Base-by-base conservation (phyloP, 2,888 invertebrate species). In the Phalera bucephala region DNA sequence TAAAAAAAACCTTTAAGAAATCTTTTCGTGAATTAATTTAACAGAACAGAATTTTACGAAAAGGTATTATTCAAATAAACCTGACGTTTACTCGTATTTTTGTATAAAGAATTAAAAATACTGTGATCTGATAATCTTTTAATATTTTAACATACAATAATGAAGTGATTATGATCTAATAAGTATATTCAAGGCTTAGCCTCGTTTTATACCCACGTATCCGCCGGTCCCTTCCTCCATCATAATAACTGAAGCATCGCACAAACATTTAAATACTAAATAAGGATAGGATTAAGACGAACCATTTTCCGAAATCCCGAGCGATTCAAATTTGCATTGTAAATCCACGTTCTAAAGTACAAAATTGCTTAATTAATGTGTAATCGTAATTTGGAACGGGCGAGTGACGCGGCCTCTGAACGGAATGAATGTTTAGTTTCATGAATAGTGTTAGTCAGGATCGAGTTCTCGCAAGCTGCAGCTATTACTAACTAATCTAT, bases 181-280 rank as follows among this genome's bases (percentile, higher is more conserved):
- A 3, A 17, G 5, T 5, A 17, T 14, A 27, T 14, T 27, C 1
- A n/a, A 3, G 14, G 14, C n/a, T 9, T 9, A 13, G 14, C 14
- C 3, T n/a, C n/a, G n/a, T n/a, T n/a, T n/a, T n/a, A n/a, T n/a
- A n/a, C n/a, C n/a, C n/a, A n/a, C 14, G 8, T 3, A 14, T 14
- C 5, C 14, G 27, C 2, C 8, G 12, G 25, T 8, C 12, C 25
- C 12, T 9, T 25, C 25, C 10, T 25, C 25, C 11, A 8, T 26
- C 26, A 13, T 14, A 14, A n/a, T 14, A 27, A 14, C 12, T 7
- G 1, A 10, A 8, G 12, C 10, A 25, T 8, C 1, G 3, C 11
- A n/a, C 23, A 13, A 26, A 13, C 14, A 27, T 27, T 27, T 27
- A 14, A 27, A 27, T 27, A 27, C 27, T 14, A 9, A 27, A 27